These are phyloP conservation scores for Ernsta delagoae DNA, from an alignment of 2,888 invertebrate species.

Conservation along the genomic window DNA sequence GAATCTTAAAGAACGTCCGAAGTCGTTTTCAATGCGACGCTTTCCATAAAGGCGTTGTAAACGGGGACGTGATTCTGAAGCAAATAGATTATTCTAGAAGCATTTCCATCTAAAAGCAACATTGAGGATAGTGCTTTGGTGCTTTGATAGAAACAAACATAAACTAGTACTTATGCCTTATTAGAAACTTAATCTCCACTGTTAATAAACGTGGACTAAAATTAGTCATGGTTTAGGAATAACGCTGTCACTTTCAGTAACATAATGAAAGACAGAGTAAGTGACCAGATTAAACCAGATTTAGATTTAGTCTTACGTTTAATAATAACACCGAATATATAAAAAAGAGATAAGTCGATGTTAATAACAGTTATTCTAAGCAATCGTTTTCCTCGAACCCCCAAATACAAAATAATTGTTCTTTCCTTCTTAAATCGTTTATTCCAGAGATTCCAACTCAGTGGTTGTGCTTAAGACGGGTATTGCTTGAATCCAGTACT, in stretches of 20 bases:
- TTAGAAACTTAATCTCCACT: no score
- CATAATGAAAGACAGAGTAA: no score
- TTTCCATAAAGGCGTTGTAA: slow-evolving; percentile 13
- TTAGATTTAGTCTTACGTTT: no score
- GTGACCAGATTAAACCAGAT: no score
- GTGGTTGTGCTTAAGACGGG: slow-evolving; percentile 3
- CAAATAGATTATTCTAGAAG: slow-evolving; percentile 17
- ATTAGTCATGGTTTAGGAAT: no score
- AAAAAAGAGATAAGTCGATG: no score
- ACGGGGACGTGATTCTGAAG: slow-evolving; percentile 16
- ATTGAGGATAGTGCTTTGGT: neutral
- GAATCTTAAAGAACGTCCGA: slow-evolving; percentile 17
- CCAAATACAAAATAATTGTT: no score
- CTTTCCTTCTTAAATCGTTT: slow-evolving; percentile 6
- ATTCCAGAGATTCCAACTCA: neutral
- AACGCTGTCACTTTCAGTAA: no score
- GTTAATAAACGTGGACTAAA: no score
- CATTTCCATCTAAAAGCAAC: slow-evolving; percentile 5
- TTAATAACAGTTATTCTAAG: no score
- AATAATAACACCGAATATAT: no score
- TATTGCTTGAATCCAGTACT: neutral
- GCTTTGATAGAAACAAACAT: neutral
- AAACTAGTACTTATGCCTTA: neutral
- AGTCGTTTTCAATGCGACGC: slow-evolving; percentile 9
- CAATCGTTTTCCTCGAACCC: no score